Base-by-base conservation (phyloP, 2,797 vertebrate genomes). In the Myoxocephalus aenaeus region DNA sequence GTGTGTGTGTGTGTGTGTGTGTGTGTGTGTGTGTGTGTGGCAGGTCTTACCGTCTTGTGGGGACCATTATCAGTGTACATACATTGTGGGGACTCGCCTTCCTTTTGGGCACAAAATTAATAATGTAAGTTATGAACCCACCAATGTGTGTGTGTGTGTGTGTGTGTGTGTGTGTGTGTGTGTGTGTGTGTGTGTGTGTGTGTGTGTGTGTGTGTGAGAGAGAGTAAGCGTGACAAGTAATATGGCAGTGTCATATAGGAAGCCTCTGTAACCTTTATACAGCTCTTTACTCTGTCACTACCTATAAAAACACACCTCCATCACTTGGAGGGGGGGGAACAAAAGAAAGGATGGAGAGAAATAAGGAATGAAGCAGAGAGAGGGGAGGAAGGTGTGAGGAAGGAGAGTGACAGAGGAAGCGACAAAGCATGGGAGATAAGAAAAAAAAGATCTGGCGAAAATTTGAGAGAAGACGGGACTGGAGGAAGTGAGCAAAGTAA, bases 221-320 rank as follows among this genome's bases (percentile, higher is more conserved):
- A 17, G 14, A 54, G 58, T 50, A 82, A 63, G 64, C 75, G 79
- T 64, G 88, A 94, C 94, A 94, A 94, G 92, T 95, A 92, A 95
- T 94, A 92, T 91, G 84, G 77, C 59, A 68, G 77, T 93, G 93
- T 95, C 93, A 92, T 83, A 83, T 86, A 95, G 87, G 87, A 94
- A 92, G 92, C 92, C 88, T 86, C 81, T 89, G 92, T 94, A 95
- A 95, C 95, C 93, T 94, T 95, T 95, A 86, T 92, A 88, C 90
- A 91, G 91, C 92, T 94, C 93, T 95, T 95, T 94, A 94, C 94
- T 89, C 89, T 92, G 94, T 94, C 95, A 93, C 92, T 94, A 93
- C 82, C 79, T 91, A 93, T 95, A 92, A 93, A 92, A 93, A 91
- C 80, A 86, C 85, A 91, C 88, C 91, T 96, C 91, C 90, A 95